Percentiles rank a stretch among this genome's conserved stretches.
Conservation (phyloP, 53 echinoderm and acorn worm genomes). For the Mesocentrotus franciscanus region DNA sequence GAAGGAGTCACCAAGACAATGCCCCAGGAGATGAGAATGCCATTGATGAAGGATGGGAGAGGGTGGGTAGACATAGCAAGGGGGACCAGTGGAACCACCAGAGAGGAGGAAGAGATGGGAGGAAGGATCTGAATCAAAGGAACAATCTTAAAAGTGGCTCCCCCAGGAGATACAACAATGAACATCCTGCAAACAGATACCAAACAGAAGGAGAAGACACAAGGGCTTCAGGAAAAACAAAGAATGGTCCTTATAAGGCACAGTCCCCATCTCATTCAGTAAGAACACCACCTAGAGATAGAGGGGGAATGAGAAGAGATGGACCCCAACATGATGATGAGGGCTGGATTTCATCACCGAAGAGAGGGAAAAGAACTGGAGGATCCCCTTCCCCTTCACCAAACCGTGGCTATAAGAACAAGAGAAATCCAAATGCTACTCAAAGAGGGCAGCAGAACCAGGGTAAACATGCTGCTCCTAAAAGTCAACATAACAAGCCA, state of each 20-base stretch:
- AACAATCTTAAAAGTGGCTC: constrained; percentile 28
- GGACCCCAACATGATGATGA: not conserved
- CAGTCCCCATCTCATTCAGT: not conserved
- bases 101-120: constrained; percentile 38
- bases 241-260: not conserved
- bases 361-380: constrained; percentile 31
- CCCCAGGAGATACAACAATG: constrained; percentile 50
- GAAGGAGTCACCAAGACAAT: constrained; percentile 65
- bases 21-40: not conserved
- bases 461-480: not conserved
- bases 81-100: not conserved
- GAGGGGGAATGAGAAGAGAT: not conserved
- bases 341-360: constrained; percentile 22
- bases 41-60: constrained; percentile 22
- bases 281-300: not conserved
- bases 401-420: not conserved
- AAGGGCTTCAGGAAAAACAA: not conserved
- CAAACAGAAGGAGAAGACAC: not conserved
- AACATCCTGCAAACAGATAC: constrained; percentile 5
- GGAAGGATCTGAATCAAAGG: constrained; percentile 5
- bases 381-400: constrained; percentile 32
- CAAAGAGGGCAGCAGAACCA: constrained; percentile 22
- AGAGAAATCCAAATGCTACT: not conserved
- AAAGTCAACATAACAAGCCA: not conserved
- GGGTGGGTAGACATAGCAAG: not conserved